Evolutionary conservation across 1,140 invertebrate species (phyloP).

Genomic region (Hetaerina americana): DNA sequence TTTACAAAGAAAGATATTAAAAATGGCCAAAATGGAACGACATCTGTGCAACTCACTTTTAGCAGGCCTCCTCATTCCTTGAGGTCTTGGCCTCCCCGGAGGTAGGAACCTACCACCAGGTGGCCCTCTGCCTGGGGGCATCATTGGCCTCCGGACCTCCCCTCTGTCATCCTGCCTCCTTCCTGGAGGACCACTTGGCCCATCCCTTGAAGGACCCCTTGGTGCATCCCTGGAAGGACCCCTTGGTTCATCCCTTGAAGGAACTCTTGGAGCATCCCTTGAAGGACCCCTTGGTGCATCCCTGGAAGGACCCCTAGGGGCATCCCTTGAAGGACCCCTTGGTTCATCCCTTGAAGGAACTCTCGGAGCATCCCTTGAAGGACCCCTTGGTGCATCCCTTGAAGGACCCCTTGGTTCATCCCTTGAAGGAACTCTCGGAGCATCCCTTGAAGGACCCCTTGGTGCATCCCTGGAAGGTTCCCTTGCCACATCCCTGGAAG

Average conservation of each 20-base stretch:
- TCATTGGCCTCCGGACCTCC: no score
- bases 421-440: not conserved
- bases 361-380: not conserved
- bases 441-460: not conserved
- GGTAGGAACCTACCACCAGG: no score
- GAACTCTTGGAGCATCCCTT: not conserved
- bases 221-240: not conserved
- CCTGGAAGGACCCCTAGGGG: not conserved
- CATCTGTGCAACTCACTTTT: no score
- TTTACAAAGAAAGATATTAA: no score
- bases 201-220: not conserved
- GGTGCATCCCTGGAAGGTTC: not conserved
- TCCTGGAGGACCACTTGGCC: not conserved
- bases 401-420: not conserved
- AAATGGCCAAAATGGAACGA: no score
- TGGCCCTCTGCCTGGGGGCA: no score
- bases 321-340: not conserved
- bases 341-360: not conserved
- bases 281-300: not conserved
- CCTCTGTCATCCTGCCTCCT: not conserved
- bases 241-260: not conserved
- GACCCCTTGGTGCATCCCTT: not conserved
- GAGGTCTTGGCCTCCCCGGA: no score
- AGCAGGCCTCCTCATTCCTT: no score
- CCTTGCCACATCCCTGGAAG: not conserved